These are phyloP conservation scores for Trissolcus brochymenae DNA, from an alignment of 2,888 invertebrate genomes.

Conservation along the genomic window DNA sequence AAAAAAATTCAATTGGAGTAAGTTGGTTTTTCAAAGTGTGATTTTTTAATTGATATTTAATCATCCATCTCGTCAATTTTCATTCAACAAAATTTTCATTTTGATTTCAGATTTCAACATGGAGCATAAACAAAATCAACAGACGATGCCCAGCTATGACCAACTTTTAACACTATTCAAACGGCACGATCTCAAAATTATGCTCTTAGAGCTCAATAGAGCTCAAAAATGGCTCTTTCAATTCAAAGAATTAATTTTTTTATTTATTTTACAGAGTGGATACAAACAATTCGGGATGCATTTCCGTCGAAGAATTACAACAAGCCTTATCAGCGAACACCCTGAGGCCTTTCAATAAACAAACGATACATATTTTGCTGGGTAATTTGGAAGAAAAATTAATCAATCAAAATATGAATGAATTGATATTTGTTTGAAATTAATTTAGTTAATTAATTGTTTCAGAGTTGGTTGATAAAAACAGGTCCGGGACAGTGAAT, in stretches of 20 bases:
- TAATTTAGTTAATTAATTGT: not conserved
- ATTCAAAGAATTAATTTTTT: not conserved
- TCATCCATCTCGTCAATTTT: too few species aligned
- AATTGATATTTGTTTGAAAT: not conserved
- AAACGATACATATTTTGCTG: constrained; percentile 9
- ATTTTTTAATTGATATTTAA: not conserved
- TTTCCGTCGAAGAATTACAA: constrained; percentile 29
- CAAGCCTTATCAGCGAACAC: constrained; percentile 16
- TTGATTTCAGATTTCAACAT: not conserved
- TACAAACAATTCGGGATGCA: constrained; percentile 20
- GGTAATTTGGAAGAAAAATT: not conserved
- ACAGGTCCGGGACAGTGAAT: constrained; percentile 91
- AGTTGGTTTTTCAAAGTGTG: not conserved
- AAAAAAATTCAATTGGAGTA: not conserved
- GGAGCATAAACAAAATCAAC: not conserved
- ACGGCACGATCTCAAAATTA: not conserved
- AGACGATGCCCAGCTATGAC: constrained; percentile 23
- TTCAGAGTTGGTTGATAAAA: constrained; percentile 82
- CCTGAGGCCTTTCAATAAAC: constrained; percentile 18
- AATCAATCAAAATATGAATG: not conserved
- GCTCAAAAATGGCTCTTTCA: not conserved
- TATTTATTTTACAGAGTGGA: constrained; percentile 16
- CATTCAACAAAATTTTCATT: not conserved
- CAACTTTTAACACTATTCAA: constrained; percentile 18
- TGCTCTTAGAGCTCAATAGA: too few species aligned